A percentile compares a stretch with the other conserved stretches of the same genome.
Evolutionary conservation across 2,797 vertebrate genomes (phyloP).

Genomic region (Perodicticus potto): DNA sequence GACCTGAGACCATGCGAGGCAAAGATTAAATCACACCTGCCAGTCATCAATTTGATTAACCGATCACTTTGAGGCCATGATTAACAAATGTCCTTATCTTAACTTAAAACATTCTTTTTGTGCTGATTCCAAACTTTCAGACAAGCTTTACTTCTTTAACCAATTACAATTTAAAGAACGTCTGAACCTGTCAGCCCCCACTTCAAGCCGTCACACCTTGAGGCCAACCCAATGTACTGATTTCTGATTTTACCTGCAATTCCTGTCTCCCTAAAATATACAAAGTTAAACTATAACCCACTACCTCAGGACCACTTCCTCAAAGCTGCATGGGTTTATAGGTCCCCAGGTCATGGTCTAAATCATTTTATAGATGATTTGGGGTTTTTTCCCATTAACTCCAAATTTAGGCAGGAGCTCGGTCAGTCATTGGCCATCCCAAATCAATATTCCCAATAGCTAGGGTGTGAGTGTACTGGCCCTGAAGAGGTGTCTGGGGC

Average conservation of each 20-base stretch:
- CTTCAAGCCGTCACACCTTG: not conserved
- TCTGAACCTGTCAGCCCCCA: not conserved
- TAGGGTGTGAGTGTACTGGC: not conserved
- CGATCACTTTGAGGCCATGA: not conserved
- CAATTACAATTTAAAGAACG: not conserved
- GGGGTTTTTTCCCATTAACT: not conserved
- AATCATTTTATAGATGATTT: not conserved
- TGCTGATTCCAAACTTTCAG: not conserved
- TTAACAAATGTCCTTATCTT: not conserved
- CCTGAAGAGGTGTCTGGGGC: not conserved
- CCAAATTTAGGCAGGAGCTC: not conserved
- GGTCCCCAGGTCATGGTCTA: not conserved
- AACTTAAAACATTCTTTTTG: not conserved
- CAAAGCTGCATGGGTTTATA: not conserved
- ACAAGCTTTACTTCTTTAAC: not conserved
- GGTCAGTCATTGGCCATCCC: not conserved
- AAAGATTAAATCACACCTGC: not conserved
- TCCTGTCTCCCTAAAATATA: not conserved
- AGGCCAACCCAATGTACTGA: not conserved
- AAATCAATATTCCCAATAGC: not conserved
- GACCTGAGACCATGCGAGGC: not conserved
- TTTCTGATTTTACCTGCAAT: not conserved
- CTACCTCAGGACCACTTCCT: not conserved
- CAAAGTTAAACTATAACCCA: not conserved
- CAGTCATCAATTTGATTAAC: not conserved